Conservation (phyloP, 2,797 vertebrate species). For the Sebastolobus altivelis region DNA sequence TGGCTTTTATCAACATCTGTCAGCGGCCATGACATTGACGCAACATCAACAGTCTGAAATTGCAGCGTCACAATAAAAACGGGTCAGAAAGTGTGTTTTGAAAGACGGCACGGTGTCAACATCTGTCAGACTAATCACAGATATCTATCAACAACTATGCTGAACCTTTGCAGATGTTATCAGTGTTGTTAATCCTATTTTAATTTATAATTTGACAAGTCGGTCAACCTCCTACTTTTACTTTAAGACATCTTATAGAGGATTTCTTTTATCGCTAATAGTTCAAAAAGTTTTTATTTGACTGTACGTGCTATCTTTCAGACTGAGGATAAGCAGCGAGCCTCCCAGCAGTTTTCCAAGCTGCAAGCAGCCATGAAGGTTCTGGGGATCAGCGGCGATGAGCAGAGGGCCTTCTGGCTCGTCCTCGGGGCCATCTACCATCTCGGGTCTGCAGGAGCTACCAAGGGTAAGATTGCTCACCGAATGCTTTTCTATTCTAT, state of each 20-base stretch:
- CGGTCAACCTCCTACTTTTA: not conserved
- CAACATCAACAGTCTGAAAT: not conserved
- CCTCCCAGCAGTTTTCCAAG: conserved; percentile 94
- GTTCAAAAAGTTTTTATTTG: conserved; percentile 1
- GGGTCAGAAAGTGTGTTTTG: not conserved
- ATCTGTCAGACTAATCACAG: not conserved
- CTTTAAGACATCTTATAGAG: not conserved
- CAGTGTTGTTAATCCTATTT: not conserved
- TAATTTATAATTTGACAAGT: not conserved
- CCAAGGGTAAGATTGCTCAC: conserved; percentile 88
- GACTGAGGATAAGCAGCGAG: conserved; percentile 96
- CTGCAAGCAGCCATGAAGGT: conserved; percentile 97
- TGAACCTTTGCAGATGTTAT: not conserved
- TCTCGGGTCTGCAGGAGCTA: conserved; percentile 94
- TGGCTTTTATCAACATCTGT: not conserved
- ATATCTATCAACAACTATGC: not conserved
- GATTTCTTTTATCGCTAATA: not conserved
- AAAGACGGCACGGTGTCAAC: not conserved
- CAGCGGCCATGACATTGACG: not conserved
- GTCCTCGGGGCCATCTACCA: conserved; percentile 95
- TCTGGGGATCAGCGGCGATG: conserved; percentile 91
- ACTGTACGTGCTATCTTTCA: conserved; percentile 64
- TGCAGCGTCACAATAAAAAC: not conserved
- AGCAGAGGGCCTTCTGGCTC: conserved; percentile 95
- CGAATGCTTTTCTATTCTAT: not conserved